phyloP scores from a whole-genome alignment of 1,140 invertebrate species.

The Aporrectodea caliginosa region DNA sequence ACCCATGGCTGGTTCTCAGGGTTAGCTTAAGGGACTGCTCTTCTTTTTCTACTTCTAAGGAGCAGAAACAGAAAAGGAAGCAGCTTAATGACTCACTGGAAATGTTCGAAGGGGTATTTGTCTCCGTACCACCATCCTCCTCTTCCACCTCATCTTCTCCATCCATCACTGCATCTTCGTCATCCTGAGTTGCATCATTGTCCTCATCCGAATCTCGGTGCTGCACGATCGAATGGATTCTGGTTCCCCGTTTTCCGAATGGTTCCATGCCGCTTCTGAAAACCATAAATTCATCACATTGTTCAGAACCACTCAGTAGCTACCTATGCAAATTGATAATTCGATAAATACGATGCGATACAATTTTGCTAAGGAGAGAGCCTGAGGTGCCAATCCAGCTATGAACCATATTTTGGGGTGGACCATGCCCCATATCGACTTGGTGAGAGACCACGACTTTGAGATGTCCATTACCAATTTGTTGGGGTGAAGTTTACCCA shows the following conservation, averaged over 20 bases:
- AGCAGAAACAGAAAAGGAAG: background rate
- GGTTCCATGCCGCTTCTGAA: background rate
- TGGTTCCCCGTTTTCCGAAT: no score
- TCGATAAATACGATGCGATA: no score
- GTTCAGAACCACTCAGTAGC: no score
- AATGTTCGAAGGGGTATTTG: background rate
- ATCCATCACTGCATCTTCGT: background rate
- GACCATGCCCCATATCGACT: no score
- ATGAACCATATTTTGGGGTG: background rate
- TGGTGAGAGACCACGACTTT: no score
- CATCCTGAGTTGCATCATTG: background rate
- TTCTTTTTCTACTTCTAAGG: background rate
- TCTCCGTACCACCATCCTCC: background rate
- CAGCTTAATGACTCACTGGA: background rate
- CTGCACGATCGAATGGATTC: background rate
- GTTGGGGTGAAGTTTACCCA: no score
- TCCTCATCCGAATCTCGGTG: background rate
- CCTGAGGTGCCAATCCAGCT: background rate
- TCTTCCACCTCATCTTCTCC: constrained; percentile 8
- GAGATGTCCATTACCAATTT: no score
- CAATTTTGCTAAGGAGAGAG: background rate
- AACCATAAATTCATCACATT: no score
- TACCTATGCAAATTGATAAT: no score
- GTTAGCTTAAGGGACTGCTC: no score
- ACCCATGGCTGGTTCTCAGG: no score